Evolutionary conservation across 1,140 invertebrate species (phyloP).

Genomic region (Pogonomyrmex barbatus): DNA sequence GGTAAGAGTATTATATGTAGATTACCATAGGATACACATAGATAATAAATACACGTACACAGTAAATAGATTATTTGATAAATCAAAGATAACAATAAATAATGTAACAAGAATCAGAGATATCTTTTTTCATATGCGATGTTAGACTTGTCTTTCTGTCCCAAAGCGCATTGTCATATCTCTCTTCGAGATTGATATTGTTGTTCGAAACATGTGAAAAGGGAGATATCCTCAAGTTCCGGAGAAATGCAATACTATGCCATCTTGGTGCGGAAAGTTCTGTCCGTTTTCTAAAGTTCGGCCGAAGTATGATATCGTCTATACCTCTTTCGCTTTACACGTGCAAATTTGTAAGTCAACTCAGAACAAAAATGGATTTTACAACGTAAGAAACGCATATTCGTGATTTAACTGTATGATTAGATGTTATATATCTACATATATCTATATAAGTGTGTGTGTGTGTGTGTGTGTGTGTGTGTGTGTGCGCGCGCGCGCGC

Average conservation of each 20-base stretch:
- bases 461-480: not conserved
- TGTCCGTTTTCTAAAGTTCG: slow-evolving; percentile 27
- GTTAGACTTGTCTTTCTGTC: not conserved
- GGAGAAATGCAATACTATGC: slow-evolving; percentile 12
- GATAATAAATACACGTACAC: not conserved
- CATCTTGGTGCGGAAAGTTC: slow-evolving; percentile 19
- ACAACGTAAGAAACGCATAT: not conserved
- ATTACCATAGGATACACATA: not conserved
- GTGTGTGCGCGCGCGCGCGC: no score
- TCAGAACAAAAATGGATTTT: not conserved
- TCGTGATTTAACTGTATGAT: not conserved
- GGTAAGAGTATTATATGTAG: no score
- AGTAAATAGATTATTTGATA: not conserved
- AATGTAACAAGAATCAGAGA: not conserved
- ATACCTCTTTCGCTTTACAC: slow-evolving; percentile 17
- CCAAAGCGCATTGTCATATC: slow-evolving; percentile 17
- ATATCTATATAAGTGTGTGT: not conserved
- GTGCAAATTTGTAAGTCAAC: slow-evolving; percentile 24
- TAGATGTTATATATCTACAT: not conserved
- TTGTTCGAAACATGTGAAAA: slow-evolving; percentile 14
- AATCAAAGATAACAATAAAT: not conserved
- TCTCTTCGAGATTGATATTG: slow-evolving; percentile 33
- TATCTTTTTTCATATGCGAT: not conserved
- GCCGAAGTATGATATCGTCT: not conserved
- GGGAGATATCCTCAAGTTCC: slow-evolving; percentile 14